Evolutionary conservation across 2,888 invertebrate species (phyloP), one percentile per base, ranked within the genome.

Genomic region (Himalopsyche tibetana): DNA sequence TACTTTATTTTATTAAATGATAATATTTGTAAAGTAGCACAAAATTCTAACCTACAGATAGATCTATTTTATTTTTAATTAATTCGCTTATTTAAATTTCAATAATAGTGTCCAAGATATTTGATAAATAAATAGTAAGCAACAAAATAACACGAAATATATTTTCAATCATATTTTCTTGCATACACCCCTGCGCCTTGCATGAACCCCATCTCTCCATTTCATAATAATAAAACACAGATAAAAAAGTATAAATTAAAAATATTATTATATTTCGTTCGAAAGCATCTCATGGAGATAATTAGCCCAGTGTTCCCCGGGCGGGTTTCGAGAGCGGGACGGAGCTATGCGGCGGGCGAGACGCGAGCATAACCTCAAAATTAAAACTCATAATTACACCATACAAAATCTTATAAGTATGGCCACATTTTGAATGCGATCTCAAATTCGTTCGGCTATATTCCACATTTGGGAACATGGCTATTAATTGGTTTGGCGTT

Each of bases 211-310:
- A 80, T 36, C 82, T 81, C 84, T 86, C 83, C 74, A 82, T 83
- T 86, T 85, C 88, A 79, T 85, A 88, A 63, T 84, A 86, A 88
- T 83, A 86, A 86, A 88, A 86, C 86, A 83, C 88, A 85, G 82
- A 84, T 82, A 87, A 88, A 88, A 88, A 87, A 88, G 88, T 87
- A 87, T 88, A 88, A 88, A 88, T 88, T 88, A 88, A 88, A 88
- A 88, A 88, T 87, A 88, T 87, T 85, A 88, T 88, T 87, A 87
- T 51, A 51, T 87, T 87, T 87, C 84, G 85, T 87, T 84, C 84
- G 83, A 81, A 80, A 87, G 85, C 82, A 81, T 85, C 87, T 88
- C 85, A 84, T 84, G 85, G 85, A 85, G 88, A 88, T 88, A 88
- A 88, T 88, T 88, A 88, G 87, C 87, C 85, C 79, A 74, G 84